phyloP scores from a whole-genome alignment of 92 coral and sea anemone species.

The Nematostella vectensis region DNA sequence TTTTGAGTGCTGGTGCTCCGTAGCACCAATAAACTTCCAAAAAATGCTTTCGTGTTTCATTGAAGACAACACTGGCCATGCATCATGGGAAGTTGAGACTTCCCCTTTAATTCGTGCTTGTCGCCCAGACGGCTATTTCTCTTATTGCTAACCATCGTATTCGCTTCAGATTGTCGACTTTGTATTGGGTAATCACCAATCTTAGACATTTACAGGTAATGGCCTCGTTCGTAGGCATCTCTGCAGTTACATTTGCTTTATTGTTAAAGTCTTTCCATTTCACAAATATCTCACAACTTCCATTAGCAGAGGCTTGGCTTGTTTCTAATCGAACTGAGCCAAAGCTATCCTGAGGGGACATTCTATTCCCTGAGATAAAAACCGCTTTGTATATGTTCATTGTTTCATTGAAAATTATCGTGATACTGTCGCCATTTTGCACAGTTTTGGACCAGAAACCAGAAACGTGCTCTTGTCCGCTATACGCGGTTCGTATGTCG shows the following conservation, averaged over 20 bases:
- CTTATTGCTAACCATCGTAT: conserved; percentile 41
- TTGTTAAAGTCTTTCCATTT: conserved; percentile 10
- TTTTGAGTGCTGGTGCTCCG: too few relatives aligned
- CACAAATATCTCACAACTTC: neutral
- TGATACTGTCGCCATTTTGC: conserved; percentile 23
- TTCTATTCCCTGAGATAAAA: conserved; percentile 29
- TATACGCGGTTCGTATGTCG: conserved; percentile 11
- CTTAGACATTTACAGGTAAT: conserved; percentile 27
- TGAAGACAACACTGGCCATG: too few relatives aligned
- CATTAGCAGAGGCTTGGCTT: conserved; percentile 8
- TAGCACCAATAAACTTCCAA: too few relatives aligned
- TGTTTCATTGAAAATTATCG: conserved; percentile 29
- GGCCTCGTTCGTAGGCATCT: neutral
- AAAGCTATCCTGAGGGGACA: conserved; percentile 36
- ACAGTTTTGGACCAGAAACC: conserved; percentile 55
- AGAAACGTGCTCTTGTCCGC: neutral
- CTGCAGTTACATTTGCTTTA: neutral
- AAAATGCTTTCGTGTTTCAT: too few relatives aligned
- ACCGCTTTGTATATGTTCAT: conserved; percentile 15
- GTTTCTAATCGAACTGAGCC: conserved; percentile 31
- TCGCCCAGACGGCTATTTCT: conserved; percentile 67
- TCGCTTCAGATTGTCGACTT: conserved; percentile 5
- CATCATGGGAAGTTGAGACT: too few relatives aligned
- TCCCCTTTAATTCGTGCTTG: too few relatives aligned
- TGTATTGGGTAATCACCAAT: conserved; percentile 27